Base-by-base conservation (phyloP, 2,888 invertebrate species). In the Esperia sulphurella region DNA sequence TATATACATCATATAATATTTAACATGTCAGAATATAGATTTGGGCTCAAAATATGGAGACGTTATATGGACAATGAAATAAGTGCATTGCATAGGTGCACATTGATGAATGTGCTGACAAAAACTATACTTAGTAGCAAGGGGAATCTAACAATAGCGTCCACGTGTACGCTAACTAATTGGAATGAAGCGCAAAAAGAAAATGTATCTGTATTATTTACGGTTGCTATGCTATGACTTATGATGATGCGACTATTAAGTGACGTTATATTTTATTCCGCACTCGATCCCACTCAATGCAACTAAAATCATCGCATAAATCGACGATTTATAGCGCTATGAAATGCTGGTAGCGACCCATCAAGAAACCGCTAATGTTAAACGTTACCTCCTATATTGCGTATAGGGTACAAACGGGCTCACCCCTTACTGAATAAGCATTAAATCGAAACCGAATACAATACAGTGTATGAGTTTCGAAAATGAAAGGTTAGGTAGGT, bases 131-230 rank as follows among this genome's bases (percentile, higher is more conserved):
- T 14, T 31, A 44, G 28, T 42, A 38, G 37, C 29, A 47, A 31
- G 10, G 39, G 8, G 33, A 31, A 21, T 39, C 28, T 48, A 43
- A 48, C 39, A 44, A 21, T 41, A 40, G 12, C n/a, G 8, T 12
- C 44, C 49, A 49, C 49, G 49, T 45, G 49, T 31, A 45, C 45
- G 37, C 41, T 13, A 41, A 41, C 49, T 8, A 8, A 3, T 8
- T 45, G 8, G 14, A 38, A 13, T 41, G 41, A 45, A 12, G 21
- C 45, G 38, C 21, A 41, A 12, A 49, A 49, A 41, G 44, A 38
- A 45, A 48, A 41, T 49, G 41, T 45, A 49, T 21, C 40, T 14
- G 21, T 9, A 28, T 39, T 14, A 39, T 39, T 39, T 39, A 39
- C 14, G n/a, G 13, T 13, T 14, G 14, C 14, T 13, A 14, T 14